Percentiles rank a stretch among this genome's conserved stretches.
These are phyloP conservation scores for Channa argus DNA, from an alignment of 2,113 vertebrate species.

Conservation along the genomic window DNA sequence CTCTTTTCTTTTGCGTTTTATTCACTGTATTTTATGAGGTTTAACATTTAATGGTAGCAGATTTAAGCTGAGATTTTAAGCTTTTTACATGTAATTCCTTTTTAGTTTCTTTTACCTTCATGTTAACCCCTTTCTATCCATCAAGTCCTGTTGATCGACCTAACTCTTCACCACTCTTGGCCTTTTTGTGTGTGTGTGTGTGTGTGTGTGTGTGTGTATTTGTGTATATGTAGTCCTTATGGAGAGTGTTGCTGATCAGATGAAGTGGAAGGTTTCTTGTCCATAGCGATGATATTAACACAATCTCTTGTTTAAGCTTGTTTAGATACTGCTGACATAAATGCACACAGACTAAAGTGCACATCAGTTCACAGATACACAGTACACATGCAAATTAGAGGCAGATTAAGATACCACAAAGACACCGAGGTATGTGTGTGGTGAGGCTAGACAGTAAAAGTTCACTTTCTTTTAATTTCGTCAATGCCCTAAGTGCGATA, in stretches of 20 bases:
- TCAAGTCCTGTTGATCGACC: slow-evolving; percentile 21
- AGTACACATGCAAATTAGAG: not conserved
- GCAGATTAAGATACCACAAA: not conserved
- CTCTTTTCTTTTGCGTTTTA: slow-evolving; percentile 10
- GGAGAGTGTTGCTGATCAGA: slow-evolving; percentile 39
- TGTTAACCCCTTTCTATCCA: not conserved
- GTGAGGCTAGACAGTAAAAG: slow-evolving; percentile 14
- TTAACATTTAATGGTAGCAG: slow-evolving; percentile 18
- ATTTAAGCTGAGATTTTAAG: too few species aligned
- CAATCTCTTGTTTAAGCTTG: slow-evolving; percentile 31
- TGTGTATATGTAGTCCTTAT: too few species aligned
- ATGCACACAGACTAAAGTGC: not conserved
- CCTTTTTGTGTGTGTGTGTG: not conserved
- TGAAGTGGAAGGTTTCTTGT: slow-evolving; percentile 25
- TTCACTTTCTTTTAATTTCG: slow-evolving; percentile 36
- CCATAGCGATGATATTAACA: slow-evolving; percentile 18
- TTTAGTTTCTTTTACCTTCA: too few species aligned
- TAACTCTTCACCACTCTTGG: not conserved
- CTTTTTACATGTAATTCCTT: too few species aligned
- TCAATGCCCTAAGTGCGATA: not conserved
- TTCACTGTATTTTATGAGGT: slow-evolving; percentile 16
- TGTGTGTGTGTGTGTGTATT: not conserved
- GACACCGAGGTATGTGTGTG: slow-evolving; percentile 12
- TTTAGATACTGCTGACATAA: slow-evolving; percentile 26
- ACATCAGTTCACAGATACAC: not conserved